Evolutionary conservation across 2,113 vertebrate genomes (phyloP).

Genomic region (Plecotus auritus): DNA sequence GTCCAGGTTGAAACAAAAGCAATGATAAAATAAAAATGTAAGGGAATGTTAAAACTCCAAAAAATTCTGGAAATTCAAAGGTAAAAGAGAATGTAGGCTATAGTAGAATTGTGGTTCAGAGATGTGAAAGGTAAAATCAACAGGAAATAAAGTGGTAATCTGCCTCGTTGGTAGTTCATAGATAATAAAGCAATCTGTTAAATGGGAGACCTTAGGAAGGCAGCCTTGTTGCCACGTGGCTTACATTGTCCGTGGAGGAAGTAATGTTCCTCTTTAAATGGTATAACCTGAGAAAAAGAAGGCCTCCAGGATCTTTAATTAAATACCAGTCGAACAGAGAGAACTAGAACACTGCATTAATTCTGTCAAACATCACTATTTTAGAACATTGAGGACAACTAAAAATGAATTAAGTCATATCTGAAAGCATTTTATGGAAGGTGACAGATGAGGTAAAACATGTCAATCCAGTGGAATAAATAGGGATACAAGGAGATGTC

Average conservation of each 20-base stretch:
- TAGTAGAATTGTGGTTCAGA: not conserved
- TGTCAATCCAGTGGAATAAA: constrained; percentile 45
- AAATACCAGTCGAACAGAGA: constrained; percentile 50
- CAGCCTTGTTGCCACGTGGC: constrained; percentile 38
- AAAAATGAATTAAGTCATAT: constrained; percentile 69
- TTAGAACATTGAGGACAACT: constrained; percentile 70
- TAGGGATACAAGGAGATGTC: constrained; percentile 48
- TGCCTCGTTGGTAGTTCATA: not conserved
- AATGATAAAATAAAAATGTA: not conserved
- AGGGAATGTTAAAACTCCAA: not conserved
- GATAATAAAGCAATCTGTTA: not conserved
- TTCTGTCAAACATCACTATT: constrained; percentile 70
- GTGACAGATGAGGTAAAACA: constrained; percentile 66
- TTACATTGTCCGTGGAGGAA: constrained; percentile 40
- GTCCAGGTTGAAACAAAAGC: not conserved
- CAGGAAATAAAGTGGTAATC: not conserved
- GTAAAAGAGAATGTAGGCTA: not conserved
- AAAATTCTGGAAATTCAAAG: not conserved
- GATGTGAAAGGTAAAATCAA: not conserved
- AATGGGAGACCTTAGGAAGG: constrained; percentile 16
- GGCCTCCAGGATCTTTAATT: constrained; percentile 69
- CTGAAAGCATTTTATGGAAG: constrained; percentile 64
- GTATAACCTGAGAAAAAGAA: constrained; percentile 53
- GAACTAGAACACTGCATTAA: constrained; percentile 71
- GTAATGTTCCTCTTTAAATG: not conserved